A percentile compares a stretch with the other conserved stretches of the same genome.
These are phyloP conservation scores for Enteromius radiatus DNA, from an alignment of 2,797 vertebrate species.

Conservation along the genomic window DNA sequence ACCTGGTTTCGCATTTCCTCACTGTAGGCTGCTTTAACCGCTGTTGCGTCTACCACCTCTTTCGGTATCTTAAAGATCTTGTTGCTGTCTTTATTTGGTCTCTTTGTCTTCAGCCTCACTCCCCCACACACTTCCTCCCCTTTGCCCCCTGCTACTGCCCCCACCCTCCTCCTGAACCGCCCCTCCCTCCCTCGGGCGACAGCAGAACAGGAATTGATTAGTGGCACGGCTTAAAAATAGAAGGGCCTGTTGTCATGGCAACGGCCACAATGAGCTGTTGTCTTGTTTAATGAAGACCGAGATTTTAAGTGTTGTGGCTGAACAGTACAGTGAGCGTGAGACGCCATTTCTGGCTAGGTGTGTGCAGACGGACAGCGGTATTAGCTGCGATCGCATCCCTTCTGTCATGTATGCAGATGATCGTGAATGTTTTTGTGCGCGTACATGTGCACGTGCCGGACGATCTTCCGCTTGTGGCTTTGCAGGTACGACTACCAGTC, in stretches of 20 bases:
- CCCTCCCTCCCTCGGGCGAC: slow-evolving; percentile 76
- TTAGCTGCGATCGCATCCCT: not conserved
- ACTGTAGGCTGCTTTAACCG: slow-evolving; percentile 43
- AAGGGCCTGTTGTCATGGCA: slow-evolving; percentile 81
- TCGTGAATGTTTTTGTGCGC: slow-evolving; percentile 21
- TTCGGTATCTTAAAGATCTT: slow-evolving; percentile 39
- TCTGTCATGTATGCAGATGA: slow-evolving; percentile 37
- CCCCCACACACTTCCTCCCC: slow-evolving; percentile 65
- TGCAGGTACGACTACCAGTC: slow-evolving; percentile 56
- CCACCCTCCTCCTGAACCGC: slow-evolving; percentile 62
- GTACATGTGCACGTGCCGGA: slow-evolving; percentile 26
- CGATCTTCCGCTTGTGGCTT: slow-evolving; percentile 27
- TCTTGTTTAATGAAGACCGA: slow-evolving; percentile 81
- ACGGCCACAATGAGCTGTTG: slow-evolving; percentile 84
- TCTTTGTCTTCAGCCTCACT: slow-evolving; percentile 74
- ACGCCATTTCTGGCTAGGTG: slow-evolving; percentile 56
- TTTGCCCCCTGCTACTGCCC: slow-evolving; percentile 67
- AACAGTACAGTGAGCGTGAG: slow-evolving; percentile 55
- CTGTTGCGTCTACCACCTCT: slow-evolving; percentile 35
- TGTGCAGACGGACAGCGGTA: slow-evolving; percentile 18
- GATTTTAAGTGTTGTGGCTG: slow-evolving; percentile 68
- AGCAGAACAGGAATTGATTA: slow-evolving; percentile 85
- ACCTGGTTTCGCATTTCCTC: slow-evolving; percentile 48
- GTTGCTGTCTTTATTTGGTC: slow-evolving; percentile 53
- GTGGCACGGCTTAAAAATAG: slow-evolving; percentile 84